These are phyloP conservation scores for Drosophila meridionalis DNA, from an alignment of 2,888 invertebrate genomes.

Conservation along the genomic window DNA sequence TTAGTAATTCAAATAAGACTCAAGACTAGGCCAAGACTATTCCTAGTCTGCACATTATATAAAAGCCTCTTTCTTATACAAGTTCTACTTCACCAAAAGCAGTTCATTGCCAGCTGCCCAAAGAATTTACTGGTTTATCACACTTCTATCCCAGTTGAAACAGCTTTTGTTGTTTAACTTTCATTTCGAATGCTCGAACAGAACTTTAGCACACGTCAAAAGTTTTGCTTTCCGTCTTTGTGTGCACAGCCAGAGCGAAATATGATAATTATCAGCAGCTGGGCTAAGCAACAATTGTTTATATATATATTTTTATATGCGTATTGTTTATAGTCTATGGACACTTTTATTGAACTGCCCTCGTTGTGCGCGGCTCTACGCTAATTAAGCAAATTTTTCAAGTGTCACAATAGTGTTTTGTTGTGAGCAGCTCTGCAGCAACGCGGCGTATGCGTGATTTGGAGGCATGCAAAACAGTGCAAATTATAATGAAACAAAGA, in stretches of 20 bases:
- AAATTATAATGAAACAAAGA: slow-evolving; percentile 60
- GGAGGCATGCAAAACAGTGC: slow-evolving; percentile 65
- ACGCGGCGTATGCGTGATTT: slow-evolving; percentile 44
- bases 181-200: not conserved
- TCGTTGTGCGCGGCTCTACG: slow-evolving; percentile 20
- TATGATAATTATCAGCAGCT: slow-evolving; percentile 1
- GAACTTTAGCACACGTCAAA: not conserved
- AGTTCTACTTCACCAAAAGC: not conserved
- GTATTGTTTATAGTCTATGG: not conserved
- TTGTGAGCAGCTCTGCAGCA: slow-evolving; percentile 2
- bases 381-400: slow-evolving; percentile 65
- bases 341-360: slow-evolving; percentile 6
- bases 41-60: not conserved
- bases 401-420: slow-evolving; percentile 56
- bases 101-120: not conserved
- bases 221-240: not conserved
- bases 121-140: not conserved
- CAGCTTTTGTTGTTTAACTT: not conserved
- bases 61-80: not conserved
- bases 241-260: not conserved
- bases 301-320: not conserved
- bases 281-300: not conserved
- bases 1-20: not conserved
- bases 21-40: not conserved
- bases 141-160: not conserved